These are phyloP conservation scores for Eremophila alpestris DNA, from an alignment of 2,797 vertebrate species.

Conservation along the genomic window DNA sequence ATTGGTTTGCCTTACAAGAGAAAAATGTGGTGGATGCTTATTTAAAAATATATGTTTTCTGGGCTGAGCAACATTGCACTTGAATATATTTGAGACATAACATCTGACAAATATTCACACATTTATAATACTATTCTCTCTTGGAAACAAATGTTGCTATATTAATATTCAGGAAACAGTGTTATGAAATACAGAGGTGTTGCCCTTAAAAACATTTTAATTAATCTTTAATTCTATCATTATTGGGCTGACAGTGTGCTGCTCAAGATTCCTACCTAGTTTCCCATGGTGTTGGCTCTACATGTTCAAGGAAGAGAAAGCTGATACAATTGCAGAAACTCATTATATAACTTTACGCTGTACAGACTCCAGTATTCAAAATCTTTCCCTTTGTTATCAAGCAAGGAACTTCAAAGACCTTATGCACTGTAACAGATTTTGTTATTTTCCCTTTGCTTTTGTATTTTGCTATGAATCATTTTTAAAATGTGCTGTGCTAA, in stretches of 20 bases:
- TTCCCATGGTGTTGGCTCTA: neutral
- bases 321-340: neutral
- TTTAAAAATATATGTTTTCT: neutral
- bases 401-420: constrained; percentile 22
- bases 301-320: neutral
- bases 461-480: constrained; percentile 65
- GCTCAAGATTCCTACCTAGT: neutral
- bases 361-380: neutral
- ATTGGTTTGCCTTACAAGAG: neutral
- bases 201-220: neutral
- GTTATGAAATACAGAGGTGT: neutral
- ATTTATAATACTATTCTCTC: neutral
- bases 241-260: neutral
- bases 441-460: constrained; percentile 48
- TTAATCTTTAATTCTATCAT: neutral
- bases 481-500: constrained; percentile 54
- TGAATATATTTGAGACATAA: neutral
- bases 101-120: neutral
- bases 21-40: neutral
- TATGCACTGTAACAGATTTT: constrained; percentile 56
- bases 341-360: neutral
- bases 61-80: neutral
- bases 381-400: neutral
- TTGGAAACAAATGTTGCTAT: neutral
- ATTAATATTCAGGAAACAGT: neutral